Percentiles rank a stretch among this genome's conserved stretches.
Evolutionary conservation across 2,113 vertebrate genomes (phyloP).

Genomic region (Neoarius graeffei): DNA sequence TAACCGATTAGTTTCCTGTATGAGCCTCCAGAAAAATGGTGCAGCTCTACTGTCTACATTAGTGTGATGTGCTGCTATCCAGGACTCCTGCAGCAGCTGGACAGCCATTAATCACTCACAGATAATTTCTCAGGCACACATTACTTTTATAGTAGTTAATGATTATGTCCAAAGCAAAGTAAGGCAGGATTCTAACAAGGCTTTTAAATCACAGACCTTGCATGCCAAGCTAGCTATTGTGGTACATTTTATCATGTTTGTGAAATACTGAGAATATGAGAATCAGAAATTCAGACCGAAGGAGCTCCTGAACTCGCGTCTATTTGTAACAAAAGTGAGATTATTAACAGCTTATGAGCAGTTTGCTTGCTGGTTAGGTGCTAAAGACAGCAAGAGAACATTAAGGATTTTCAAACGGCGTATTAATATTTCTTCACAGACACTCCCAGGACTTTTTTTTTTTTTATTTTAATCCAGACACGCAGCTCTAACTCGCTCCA

Average conservation of each 20-base stretch:
- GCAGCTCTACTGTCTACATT: neutral
- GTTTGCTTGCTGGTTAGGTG: neutral
- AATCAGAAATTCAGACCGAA: neutral
- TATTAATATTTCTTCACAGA: neutral
- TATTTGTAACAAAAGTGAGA: neutral
- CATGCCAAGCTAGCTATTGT: no score
- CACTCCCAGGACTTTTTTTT: neutral
- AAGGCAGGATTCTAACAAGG: neutral
- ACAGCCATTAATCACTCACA: neutral
- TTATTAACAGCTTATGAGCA: neutral
- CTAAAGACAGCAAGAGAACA: neutral
- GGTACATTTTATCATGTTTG: neutral
- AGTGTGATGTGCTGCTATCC: neutral
- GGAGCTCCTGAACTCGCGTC: neutral
- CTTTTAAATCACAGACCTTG: neutral
- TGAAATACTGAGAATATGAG: neutral
- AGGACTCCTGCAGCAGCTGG: neutral
- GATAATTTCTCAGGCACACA: constrained; percentile 19
- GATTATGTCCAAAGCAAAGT: neutral
- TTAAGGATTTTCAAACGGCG: neutral
- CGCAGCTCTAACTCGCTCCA: neutral
- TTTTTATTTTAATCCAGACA: neutral
- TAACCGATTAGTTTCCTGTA: constrained; percentile 13
- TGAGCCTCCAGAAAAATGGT: neutral
- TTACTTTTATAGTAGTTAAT: neutral